Evolutionary conservation across 2,888 invertebrate species (phyloP).

Genomic region (Amphipyra berbera): DNA sequence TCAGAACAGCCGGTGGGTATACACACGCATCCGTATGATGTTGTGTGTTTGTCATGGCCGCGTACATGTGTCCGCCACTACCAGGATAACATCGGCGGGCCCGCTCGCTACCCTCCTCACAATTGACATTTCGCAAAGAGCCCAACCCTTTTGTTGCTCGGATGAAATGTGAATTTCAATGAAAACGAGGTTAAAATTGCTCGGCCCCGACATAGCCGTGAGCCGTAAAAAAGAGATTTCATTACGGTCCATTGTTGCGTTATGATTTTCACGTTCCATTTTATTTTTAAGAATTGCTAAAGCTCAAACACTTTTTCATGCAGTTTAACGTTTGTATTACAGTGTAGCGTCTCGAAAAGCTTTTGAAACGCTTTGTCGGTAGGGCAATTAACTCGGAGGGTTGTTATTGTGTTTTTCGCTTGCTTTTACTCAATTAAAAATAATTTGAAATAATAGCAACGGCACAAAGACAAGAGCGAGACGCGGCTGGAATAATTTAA

Average conservation of each 20-base stretch:
- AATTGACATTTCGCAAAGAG: slow-evolving; percentile 84
- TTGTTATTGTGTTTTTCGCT: slow-evolving; percentile 80
- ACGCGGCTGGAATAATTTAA: slow-evolving; percentile 82
- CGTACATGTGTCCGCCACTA: slow-evolving; percentile 72
- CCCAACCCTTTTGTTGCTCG: slow-evolving; percentile 83
- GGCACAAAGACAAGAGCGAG: slow-evolving; percentile 74
- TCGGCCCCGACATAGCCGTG: slow-evolving; percentile 76
- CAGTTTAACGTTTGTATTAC: slow-evolving; percentile 76
- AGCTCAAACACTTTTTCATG: slow-evolving; percentile 73
- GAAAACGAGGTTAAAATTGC: slow-evolving; percentile 85
- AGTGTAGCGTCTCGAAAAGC: slow-evolving; percentile 72
- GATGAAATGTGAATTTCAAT: slow-evolving; percentile 86
- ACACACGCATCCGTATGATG: slow-evolving; percentile 61
- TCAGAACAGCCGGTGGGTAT: slow-evolving; percentile 76
- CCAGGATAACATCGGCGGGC: slow-evolving; percentile 69
- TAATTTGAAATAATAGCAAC: slow-evolving; percentile 85
- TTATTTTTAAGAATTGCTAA: slow-evolving; percentile 77
- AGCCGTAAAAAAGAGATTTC: slow-evolving; percentile 70
- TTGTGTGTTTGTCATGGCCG: slow-evolving; percentile 71
- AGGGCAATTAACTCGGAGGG: slow-evolving; percentile 80
- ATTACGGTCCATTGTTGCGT: slow-evolving; percentile 84
- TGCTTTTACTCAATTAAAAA: slow-evolving; percentile 87
- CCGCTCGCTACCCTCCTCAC: slow-evolving; percentile 78
- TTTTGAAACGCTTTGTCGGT: slow-evolving; percentile 73
- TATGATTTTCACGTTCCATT: slow-evolving; percentile 83